These are phyloP conservation scores for Montipora sp. DNA, from an alignment of 64 coral and sea anemone genomes.

Conservation along the genomic window DNA sequence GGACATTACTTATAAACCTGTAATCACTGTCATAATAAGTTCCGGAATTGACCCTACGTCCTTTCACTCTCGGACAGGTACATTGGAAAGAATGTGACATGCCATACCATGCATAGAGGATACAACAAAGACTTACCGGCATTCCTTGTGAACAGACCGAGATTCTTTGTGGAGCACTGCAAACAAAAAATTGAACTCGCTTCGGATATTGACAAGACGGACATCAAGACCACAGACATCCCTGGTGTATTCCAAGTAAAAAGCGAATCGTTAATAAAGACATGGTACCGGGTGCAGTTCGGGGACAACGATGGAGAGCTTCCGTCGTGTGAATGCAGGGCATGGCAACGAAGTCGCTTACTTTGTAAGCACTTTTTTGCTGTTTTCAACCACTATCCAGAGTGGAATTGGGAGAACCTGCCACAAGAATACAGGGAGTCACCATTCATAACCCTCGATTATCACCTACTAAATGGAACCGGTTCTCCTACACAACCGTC, in stretches of 20 bases:
- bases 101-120: neutral
- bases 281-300: constrained; percentile 39
- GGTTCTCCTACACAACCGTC: neutral
- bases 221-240: too few species aligned
- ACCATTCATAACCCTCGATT: constrained; percentile 48
- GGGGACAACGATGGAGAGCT: constrained; percentile 5
- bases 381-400: constrained; percentile 34
- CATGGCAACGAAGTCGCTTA: constrained; percentile 41
- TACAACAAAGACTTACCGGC: constrained; percentile 19
- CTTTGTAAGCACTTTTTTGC: constrained; percentile 74
- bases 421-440: constrained; percentile 36
- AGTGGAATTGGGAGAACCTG: constrained; percentile 31
- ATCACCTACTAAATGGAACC: neutral
- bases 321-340: constrained; percentile 51
- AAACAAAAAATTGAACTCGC: too few species aligned
- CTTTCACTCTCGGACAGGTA: constrained; percentile 5
- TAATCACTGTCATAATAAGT: neutral
- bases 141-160: constrained; percentile 43
- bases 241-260: constrained; percentile 34
- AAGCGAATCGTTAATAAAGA: neutral
- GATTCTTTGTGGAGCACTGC: neutral
- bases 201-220: too few species aligned
- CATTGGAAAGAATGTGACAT: constrained; percentile 14
- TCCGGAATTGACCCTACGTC: neutral
- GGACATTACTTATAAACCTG: too few species aligned